Base-by-base conservation (phyloP, 1,140 invertebrate genomes). In the Anoplolepis gracilipes region DNA sequence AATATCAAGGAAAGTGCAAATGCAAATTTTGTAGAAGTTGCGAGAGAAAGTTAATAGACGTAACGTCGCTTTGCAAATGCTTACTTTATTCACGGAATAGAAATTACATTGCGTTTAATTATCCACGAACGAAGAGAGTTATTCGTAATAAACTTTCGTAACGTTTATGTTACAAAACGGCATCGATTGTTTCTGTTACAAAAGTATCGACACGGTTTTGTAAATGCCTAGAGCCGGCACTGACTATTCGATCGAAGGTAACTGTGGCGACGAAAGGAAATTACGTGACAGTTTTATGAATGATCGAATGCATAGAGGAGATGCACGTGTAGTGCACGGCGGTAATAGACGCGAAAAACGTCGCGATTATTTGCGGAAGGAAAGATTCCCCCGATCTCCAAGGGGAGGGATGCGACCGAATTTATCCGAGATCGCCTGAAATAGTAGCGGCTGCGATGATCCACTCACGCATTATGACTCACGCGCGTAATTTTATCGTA, bases 401-500 rank as follows among this genome's bases (percentile, higher is more conserved):
- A 19, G 22, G 46, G 6, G 16, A 49, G 16, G 11, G 6, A 2
- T 22, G 28, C 49, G n/a, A 30, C 46, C 53, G 53, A 59, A 73
- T 73, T 73, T 82, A 73, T 59, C 30, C 19, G 78, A 59, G 67
- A 82, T 55, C 25, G 78, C 78, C 78, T 82, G 78, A 82, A 82
- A 82, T 82, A 82, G 78, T 61, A 73, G 13, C 67, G n/a, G 42
- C 42, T 25, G 53, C 67, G 53, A 72, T 33, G 67, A 82, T 82
- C 36, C 78, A 28, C 67, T 61, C 36, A n/a, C n/a, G 53, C 67
- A 53, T 36, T 8, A 42, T 81, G 78, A 81, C 36, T 81, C 78
- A 81, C 36, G 53, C 65, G 78, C 28, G 67, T 82, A 82, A 82
- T 82, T 82, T 82, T 82, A 82, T 82, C 78, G 65, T 82, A 82